Evolutionary conservation across 1,140 invertebrate genomes (phyloP).

Genomic region (Pteromalus puparum): DNA sequence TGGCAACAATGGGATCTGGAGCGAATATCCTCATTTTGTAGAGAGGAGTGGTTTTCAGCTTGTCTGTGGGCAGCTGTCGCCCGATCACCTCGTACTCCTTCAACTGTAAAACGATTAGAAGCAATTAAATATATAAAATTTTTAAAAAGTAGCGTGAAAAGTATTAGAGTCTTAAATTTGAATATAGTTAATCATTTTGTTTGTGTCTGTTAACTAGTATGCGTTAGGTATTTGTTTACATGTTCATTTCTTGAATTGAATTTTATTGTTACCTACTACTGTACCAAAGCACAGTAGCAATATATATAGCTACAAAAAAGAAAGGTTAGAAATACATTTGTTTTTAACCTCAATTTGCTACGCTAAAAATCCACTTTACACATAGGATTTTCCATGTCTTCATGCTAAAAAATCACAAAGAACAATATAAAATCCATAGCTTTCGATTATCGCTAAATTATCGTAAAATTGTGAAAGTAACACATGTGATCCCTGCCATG

Average conservation of each 20-base stretch:
- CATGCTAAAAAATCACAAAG: background rate
- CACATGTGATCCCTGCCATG: slow-evolving; percentile 35
- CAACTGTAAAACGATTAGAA: slow-evolving; percentile 79
- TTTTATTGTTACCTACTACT: too few relatives aligned
- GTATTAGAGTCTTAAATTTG: background rate
- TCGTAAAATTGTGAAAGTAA: slow-evolving; percentile 16
- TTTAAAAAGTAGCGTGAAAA: background rate
- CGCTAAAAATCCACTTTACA: background rate
- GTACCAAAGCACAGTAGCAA: background rate
- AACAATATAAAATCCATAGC: background rate
- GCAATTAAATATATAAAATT: slow-evolving; percentile 14
- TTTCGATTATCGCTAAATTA: background rate
- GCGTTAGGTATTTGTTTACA: background rate
- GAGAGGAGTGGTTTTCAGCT: slow-evolving; percentile 92
- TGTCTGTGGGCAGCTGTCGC: slow-evolving; percentile 95
- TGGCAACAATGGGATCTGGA: slow-evolving; percentile 97
- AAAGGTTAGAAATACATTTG: slow-evolving; percentile 26
- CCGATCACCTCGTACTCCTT: slow-evolving; percentile 99
- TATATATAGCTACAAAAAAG: background rate
- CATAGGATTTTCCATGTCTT: background rate
- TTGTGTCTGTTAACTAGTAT: background rate
- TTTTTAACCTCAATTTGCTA: background rate
- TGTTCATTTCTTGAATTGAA: background rate
- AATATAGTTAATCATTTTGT: background rate
- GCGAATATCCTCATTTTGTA: slow-evolving; percentile 99